Evolutionary conservation across 2,113 vertebrate species (phyloP).

Genomic region (Leptocoma aspasia): DNA sequence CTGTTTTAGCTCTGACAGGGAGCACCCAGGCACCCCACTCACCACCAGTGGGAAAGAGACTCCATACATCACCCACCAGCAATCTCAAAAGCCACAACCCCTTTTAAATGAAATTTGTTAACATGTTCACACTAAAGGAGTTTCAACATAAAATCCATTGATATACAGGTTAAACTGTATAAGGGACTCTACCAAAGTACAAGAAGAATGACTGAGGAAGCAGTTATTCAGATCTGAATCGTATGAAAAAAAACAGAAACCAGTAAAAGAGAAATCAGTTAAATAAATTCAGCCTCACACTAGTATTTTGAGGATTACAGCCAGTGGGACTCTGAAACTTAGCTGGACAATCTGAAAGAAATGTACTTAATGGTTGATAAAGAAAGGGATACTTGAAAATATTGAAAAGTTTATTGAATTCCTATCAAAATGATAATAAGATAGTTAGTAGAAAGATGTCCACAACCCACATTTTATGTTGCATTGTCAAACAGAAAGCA

Average conservation of each 20-base stretch:
- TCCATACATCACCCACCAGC: accelerated
- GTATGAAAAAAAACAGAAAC: background rate
- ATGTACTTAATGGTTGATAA: background rate
- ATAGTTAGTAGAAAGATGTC: background rate
- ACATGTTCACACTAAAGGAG: background rate
- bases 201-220: background rate
- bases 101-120: background rate
- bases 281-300: background rate
- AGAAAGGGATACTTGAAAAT: background rate
- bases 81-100: background rate
- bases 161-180: background rate
- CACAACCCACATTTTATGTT: background rate
- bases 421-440: background rate
- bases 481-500: background rate
- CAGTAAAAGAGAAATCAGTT: background rate
- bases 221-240: background rate
- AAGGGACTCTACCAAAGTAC: background rate
- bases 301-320: background rate
- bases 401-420: background rate
- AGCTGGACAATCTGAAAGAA: background rate
- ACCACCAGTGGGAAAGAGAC: background rate
- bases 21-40: background rate
- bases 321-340: background rate
- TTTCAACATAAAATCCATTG: background rate
- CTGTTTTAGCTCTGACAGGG: background rate